Evolutionary conservation across 2,113 vertebrate species (phyloP).

Genomic region (Alethe diademata): DNA sequence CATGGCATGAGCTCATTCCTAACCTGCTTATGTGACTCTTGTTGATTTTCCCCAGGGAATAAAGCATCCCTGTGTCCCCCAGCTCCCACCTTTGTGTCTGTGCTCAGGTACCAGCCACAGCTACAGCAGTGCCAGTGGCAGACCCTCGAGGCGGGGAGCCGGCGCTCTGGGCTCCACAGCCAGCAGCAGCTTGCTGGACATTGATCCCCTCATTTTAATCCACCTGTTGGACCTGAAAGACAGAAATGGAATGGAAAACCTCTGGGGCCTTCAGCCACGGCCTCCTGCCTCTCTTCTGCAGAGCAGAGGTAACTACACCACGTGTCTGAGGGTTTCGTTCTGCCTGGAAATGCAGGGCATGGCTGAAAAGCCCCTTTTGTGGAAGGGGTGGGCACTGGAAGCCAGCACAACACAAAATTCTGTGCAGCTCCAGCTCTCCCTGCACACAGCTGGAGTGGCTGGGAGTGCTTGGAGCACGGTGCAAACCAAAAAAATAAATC

Average conservation of each 20-base stretch:
- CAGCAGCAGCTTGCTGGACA: conserved; percentile 86
- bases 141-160: conserved; percentile 70
- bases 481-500: background rate
- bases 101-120: conserved; percentile 68
- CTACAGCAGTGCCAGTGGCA: conserved; percentile 68
- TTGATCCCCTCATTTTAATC: conserved; percentile 95
- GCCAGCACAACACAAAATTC: background rate
- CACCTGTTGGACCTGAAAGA: conserved; percentile 95
- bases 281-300: conserved; percentile 88
- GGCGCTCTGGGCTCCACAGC: conserved; percentile 70
- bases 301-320: conserved; percentile 78
- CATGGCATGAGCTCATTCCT: background rate
- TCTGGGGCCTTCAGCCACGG: conserved; percentile 93
- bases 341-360: background rate
- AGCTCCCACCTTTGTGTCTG: background rate
- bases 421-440: background rate
- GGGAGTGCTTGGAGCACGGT: background rate
- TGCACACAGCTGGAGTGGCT: background rate
- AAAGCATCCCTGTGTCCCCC: background rate
- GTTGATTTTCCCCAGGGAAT: background rate
- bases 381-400: background rate
- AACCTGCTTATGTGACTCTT: background rate
- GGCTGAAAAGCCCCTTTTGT: background rate
- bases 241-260: conserved; percentile 87
- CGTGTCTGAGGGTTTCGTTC: fast-evolving